phyloP scores from a whole-genome alignment of 92 coral and sea anemone species.

The Palythoa heliodiscus region DNA sequence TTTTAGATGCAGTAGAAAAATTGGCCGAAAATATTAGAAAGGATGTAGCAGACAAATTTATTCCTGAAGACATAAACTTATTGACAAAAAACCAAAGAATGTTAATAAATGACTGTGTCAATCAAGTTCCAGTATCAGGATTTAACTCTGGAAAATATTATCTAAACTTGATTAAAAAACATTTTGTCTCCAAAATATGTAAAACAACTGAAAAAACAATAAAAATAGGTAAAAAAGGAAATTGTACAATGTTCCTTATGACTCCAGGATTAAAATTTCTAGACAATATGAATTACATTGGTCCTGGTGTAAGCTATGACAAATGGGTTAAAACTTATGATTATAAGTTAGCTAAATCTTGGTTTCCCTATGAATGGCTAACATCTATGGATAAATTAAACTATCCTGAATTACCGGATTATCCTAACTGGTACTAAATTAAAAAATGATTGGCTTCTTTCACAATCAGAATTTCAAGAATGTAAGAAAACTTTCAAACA shows the following conservation, averaged over 20 bases:
- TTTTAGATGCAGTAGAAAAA: not conserved
- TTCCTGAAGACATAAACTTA: not conserved
- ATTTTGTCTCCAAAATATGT: not conserved
- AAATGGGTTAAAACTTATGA: not conserved
- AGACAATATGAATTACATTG: slow-evolving; percentile 1
- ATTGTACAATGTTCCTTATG: not conserved
- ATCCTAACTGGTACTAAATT: not conserved
- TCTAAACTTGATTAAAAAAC: slow-evolving; percentile 3
- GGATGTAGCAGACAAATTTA: not conserved
- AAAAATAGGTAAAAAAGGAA: slow-evolving; percentile 11
- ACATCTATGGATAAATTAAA: not conserved
- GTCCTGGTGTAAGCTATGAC: not conserved
- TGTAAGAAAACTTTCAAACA: not conserved
- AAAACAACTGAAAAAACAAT: not conserved
- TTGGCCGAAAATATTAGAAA: not conserved
- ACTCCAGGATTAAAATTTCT: not conserved
- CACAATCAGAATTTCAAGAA: not conserved
- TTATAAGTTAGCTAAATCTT: not conserved
- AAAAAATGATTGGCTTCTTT: too few relatives aligned
- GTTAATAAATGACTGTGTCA: not conserved
- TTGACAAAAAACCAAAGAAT: not conserved
- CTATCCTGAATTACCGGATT: not conserved
- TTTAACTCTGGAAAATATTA: slow-evolving; percentile 36
- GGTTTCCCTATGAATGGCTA: not conserved
- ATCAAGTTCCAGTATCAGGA: slow-evolving; percentile 24